Base-by-base conservation (phyloP, 1,140 invertebrate genomes). In the Scaptomyza graminum region DNA sequence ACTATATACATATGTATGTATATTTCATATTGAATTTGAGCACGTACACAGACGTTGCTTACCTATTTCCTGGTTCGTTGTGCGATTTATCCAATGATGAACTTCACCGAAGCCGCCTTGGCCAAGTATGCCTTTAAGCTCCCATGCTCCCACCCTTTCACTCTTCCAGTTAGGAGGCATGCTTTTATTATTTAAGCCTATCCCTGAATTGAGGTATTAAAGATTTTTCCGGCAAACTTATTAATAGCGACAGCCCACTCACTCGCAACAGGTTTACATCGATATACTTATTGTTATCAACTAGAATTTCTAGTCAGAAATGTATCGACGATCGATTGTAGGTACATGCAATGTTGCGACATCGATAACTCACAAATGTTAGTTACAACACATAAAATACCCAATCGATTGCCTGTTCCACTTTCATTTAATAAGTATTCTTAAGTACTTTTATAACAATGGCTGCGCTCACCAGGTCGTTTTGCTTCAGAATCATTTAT, bases 21-120 rank as follows among this genome's bases (percentile, higher is more conserved):
- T 34, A 37, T 16, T 11, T 52, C 11, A 8, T 12, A 15, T 5
- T 7, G 11, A 15, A 50, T 31, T 12, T 22, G 55, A 13, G 25
- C 66, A 70, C 44, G 16, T 50, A 39, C 25, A 52, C 46, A 11
- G 47, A 68, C 55, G 44, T 31, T 50, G 18, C 70, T 63, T 77
- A 90, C 88, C 88, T 6, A 90, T 74, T 69, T 90, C 76, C 43
- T 62, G 69, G 28, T 74, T 63, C 3, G 72, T 74, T 9, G 0
- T n/a, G 0, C 6, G 34, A 54, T 90, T 65, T n/a, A 15, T 68
- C 82, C 88, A 90, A 12, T 74, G 67, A 6, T 50, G n/a, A 9
- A 90, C 88, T 43, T 76, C 65, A 4, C 88, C 88, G 12, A 90
- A 90, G 8, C 83, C 88, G 4, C 88, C 88, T 44, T 77, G 52